These are phyloP conservation scores for Nudaria mundana DNA, from an alignment of 2,888 invertebrate species.

Conservation along the genomic window DNA sequence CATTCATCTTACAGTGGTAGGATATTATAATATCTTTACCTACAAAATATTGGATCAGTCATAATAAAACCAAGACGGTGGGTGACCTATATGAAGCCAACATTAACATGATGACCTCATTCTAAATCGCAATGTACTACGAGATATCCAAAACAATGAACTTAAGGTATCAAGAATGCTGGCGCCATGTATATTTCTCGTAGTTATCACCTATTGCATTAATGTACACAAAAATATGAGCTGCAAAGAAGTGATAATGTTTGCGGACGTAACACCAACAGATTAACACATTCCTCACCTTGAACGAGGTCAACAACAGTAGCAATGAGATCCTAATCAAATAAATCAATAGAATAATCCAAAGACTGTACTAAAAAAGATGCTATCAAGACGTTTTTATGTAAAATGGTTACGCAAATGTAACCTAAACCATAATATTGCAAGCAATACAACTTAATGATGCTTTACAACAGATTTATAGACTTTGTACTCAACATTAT, in stretches of 20 bases:
- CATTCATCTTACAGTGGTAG: too few relatives aligned
- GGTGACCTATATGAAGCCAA: too few relatives aligned
- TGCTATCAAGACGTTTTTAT: neutral
- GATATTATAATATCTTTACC: neutral
- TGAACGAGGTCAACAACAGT: slow-evolving; percentile 56
- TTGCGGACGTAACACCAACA: slow-evolving; percentile 44
- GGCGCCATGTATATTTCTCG: slow-evolving; percentile 40
- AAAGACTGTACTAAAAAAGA: neutral
- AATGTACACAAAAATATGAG: slow-evolving; percentile 29
- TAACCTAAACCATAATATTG: slow-evolving; percentile 8
- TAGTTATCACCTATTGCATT: slow-evolving; percentile 38
- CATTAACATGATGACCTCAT: neutral
- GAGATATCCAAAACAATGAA: neutral
- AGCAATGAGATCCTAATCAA: slow-evolving; percentile 40
- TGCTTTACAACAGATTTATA: slow-evolving; percentile 1
- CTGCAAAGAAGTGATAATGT: slow-evolving; percentile 56
- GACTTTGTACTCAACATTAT: slow-evolving; percentile 1
- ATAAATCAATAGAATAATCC: slow-evolving; percentile 29
- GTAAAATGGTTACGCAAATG: neutral
- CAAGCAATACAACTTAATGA: slow-evolving; percentile 3
- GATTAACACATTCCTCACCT: slow-evolving; percentile 60
- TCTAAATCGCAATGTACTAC: neutral
- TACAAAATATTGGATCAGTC: neutral
- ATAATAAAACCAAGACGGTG: neutral
- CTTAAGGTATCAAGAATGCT: slow-evolving; percentile 26